These are phyloP conservation scores for Lampris megalopsis DNA, from an alignment of 2,113 vertebrate genomes.

Conservation along the genomic window DNA sequence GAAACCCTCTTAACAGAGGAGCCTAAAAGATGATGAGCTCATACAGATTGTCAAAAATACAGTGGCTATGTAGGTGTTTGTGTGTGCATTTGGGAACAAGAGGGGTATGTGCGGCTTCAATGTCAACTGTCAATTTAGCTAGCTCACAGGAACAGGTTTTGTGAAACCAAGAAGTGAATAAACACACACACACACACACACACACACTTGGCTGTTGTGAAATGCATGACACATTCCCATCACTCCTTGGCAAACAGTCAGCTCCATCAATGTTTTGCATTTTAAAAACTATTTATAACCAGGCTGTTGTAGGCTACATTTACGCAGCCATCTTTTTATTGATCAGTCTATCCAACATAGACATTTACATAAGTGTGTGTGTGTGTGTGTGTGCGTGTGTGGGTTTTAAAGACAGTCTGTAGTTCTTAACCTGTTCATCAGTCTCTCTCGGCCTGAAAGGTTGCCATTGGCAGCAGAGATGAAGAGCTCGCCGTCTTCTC, in stretches of 20 bases:
- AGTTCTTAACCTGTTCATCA: not conserved
- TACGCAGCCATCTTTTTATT: constrained; percentile 11
- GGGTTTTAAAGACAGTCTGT: not conserved
- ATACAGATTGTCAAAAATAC: constrained; percentile 19
- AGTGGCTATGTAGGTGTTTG: constrained; percentile 16
- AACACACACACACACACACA: constrained; percentile 4
- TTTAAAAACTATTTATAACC: not conserved
- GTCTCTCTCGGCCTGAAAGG: constrained; percentile 21
- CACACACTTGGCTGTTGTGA: constrained; percentile 23
- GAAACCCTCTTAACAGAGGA: constrained; percentile 48
- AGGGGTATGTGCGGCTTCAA: constrained; percentile 52
- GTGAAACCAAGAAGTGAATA: constrained; percentile 46
- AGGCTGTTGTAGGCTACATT: constrained; percentile 7
- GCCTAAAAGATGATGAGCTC: constrained; percentile 41
- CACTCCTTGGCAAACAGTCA: constrained; percentile 13
- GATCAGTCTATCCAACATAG: not conserved
- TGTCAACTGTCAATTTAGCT: constrained; percentile 48
- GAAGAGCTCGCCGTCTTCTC: constrained; percentile 48
- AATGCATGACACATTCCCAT: constrained; percentile 36
- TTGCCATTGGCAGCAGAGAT: constrained; percentile 21
- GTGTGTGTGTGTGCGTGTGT: not conserved
- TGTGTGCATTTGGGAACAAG: constrained; percentile 11
- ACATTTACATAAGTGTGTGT: constrained; percentile 5
- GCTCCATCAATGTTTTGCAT: constrained; percentile 13
- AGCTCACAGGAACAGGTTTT: constrained; percentile 76